Conservation (phyloP, 2,113 vertebrate species). For the Sinosuthora webbiana region DNA sequence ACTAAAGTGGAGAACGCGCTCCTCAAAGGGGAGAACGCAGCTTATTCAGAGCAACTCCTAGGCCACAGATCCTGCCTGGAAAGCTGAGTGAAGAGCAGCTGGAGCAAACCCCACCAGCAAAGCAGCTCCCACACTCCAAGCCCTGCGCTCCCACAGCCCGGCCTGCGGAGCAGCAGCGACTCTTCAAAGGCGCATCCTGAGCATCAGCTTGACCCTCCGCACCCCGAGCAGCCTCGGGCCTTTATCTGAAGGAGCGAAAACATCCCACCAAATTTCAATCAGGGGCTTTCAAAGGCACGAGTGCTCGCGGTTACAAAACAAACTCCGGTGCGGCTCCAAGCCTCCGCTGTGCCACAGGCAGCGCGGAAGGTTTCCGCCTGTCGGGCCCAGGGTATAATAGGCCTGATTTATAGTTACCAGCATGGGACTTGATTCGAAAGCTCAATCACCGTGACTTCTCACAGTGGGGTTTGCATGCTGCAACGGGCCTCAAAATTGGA, state of each 20-base stretch:
- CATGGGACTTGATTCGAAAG: conserved; percentile 78
- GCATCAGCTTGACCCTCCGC: background rate
- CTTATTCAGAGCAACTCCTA: background rate
- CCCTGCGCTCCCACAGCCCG: background rate
- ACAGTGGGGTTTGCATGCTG: conserved; percentile 76
- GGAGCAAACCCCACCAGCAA: background rate
- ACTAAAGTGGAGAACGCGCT: background rate
- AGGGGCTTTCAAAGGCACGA: conserved; percentile 1
- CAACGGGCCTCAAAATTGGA: conserved; percentile 82
- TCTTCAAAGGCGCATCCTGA: background rate
- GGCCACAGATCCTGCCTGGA: background rate
- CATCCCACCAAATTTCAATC: background rate
- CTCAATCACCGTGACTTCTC: conserved; percentile 82
- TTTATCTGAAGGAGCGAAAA: conserved; percentile 5
- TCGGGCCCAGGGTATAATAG: conserved; percentile 70
- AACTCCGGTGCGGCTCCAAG: background rate
- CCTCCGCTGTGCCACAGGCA: conserved; percentile 37
- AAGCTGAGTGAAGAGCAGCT: background rate
- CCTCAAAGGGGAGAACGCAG: background rate
- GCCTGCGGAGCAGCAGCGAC: background rate
- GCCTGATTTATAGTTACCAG: conserved; percentile 82
- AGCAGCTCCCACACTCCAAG: background rate
- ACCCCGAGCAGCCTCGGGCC: background rate
- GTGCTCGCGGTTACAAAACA: background rate
- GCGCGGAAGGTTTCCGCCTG: conserved; percentile 58